Conservation (phyloP, 1,140 invertebrate species). For the Cylas formicarius region DNA sequence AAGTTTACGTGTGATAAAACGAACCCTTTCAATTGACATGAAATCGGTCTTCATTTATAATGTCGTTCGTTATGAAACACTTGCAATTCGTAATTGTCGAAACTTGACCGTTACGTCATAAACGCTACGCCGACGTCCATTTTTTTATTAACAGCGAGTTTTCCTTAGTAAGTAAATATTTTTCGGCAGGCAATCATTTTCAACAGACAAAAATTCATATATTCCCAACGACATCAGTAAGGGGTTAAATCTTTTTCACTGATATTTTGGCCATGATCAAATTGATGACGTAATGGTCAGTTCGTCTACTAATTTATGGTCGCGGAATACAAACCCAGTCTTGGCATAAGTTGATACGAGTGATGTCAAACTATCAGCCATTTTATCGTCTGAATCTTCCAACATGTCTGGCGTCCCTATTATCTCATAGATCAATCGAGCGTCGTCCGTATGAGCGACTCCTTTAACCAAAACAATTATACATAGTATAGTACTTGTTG, state of each 20-base stretch:
- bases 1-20: background rate
- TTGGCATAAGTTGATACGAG: constrained; percentile 16
- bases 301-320: background rate
- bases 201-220: background rate
- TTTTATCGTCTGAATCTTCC: constrained; percentile 17
- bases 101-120: too few relatives aligned
- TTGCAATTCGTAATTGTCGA: too few relatives aligned
- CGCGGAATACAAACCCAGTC: constrained; percentile 11
- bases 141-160: too few relatives aligned
- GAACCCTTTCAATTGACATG: background rate
- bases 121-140: too few relatives aligned
- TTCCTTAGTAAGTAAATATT: background rate
- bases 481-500: too few relatives aligned
- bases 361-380: constrained; percentile 17
- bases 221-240: background rate
- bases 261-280: background rate
- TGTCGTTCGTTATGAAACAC: too few relatives aligned
- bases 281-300: background rate
- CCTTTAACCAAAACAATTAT: constrained; percentile 9
- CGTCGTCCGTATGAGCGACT: constrained; percentile 17
- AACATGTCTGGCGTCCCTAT: constrained; percentile 7
- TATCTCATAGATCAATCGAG: constrained; percentile 15
- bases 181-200: background rate
- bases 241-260: background rate
- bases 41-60: background rate